Conservation (phyloP, 2,113 vertebrate genomes). For the Vanacampus margaritifer region DNA sequence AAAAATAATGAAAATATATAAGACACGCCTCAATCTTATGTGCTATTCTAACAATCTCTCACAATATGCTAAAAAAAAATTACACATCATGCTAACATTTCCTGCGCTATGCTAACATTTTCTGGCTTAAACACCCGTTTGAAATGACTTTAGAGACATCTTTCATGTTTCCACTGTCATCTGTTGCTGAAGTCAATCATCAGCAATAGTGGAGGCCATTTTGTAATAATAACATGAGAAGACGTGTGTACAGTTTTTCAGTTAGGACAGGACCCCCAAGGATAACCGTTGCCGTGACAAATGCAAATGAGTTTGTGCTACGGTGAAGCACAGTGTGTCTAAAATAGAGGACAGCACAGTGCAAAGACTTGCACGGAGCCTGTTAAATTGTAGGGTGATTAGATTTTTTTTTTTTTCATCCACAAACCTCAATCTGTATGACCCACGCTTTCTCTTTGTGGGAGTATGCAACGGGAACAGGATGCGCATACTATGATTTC, state of each 20-base stretch:
- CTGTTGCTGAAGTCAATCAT: too few species aligned
- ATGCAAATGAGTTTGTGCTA: slow-evolving; percentile 27
- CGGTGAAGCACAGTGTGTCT: slow-evolving; percentile 6
- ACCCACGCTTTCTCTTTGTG: slow-evolving; percentile 56
- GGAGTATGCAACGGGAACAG: slow-evolving; percentile 39
- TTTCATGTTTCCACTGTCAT: too few species aligned
- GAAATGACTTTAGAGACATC: too few species aligned
- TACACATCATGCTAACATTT: too few species aligned
- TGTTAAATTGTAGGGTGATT: slow-evolving; percentile 55
- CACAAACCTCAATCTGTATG: slow-evolving; percentile 55
- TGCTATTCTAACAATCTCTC: too few species aligned
- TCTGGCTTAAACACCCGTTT: too few species aligned
- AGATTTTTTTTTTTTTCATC: slow-evolving; percentile 42
- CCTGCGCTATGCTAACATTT: too few species aligned
- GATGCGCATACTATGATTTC: slow-evolving; percentile 34
- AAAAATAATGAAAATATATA: too few species aligned
- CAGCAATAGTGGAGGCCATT: neutral
- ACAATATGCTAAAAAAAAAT: too few species aligned
- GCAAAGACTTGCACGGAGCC: slow-evolving; percentile 45
- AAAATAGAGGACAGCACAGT: slow-evolving; percentile 34
- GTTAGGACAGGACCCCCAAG: neutral
- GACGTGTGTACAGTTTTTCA: neutral
- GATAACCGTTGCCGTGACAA: neutral
- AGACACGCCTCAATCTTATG: too few species aligned
- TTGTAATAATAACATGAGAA: neutral